Conservation (phyloP, 2,113 vertebrate species). For the Indicator indicator region DNA sequence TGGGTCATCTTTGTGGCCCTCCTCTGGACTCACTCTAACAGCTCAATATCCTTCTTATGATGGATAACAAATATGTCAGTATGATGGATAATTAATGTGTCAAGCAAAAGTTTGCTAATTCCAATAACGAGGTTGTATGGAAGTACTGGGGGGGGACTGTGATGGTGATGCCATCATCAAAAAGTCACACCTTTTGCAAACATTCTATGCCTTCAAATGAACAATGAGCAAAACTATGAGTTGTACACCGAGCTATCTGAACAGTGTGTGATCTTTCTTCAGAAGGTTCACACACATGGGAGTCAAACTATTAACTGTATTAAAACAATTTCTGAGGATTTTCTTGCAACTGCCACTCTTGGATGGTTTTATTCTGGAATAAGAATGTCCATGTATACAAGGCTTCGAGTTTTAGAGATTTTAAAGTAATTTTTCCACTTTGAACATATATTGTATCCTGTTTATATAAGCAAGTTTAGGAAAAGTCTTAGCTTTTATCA, state of each 20-base stretch:
- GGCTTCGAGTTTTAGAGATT: not conserved
- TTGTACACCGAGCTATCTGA: not conserved
- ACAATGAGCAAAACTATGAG: not conserved
- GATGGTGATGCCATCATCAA: not conserved
- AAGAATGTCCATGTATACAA: not conserved
- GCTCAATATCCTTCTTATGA: too few species aligned
- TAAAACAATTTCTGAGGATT: not conserved
- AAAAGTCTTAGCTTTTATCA: not conserved
- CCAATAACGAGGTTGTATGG: not conserved
- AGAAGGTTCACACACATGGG: not conserved
- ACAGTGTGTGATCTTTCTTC: not conserved
- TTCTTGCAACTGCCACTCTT: not conserved
- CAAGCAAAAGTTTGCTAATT: not conserved
- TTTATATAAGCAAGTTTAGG: not conserved
- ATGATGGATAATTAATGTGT: not conserved
- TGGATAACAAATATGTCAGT: too few species aligned
- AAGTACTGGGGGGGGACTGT: not conserved
- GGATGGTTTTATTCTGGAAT: not conserved
- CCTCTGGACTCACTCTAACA: too few species aligned
- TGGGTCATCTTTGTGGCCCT: too few species aligned
- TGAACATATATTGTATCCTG: not conserved
- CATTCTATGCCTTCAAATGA: not conserved
- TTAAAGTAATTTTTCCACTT: not conserved
- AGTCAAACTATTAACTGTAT: not conserved
- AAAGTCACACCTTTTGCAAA: not conserved